These are phyloP conservation scores for Crotalus helleri DNA, from an alignment of 2,113 vertebrate genomes.

Conservation along the genomic window DNA sequence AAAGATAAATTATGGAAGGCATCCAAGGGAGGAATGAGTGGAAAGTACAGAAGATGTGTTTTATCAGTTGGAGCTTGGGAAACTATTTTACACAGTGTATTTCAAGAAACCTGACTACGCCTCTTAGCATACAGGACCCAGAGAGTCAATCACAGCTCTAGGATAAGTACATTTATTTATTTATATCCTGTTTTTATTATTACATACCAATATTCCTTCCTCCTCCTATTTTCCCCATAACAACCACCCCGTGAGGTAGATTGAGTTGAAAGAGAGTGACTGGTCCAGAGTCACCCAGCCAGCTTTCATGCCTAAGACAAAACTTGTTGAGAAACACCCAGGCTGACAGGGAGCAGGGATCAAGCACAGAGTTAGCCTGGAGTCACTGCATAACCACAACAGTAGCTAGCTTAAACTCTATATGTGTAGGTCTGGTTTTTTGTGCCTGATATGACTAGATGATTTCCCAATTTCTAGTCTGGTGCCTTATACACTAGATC, in stretches of 20 bases:
- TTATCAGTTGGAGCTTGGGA: neutral
- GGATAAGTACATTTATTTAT: neutral
- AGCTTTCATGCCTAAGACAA: neutral
- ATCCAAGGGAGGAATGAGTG: constrained; percentile 59
- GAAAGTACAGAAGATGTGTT: neutral
- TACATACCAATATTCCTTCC: neutral
- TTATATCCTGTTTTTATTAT: neutral
- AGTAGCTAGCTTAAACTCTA: neutral
- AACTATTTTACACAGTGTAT: neutral
- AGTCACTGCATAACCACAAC: neutral
- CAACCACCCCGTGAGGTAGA: neutral
- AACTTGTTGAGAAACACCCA: neutral
- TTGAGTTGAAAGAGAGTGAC: neutral
- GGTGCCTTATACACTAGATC: neutral
- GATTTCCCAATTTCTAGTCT: neutral
- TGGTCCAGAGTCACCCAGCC: neutral
- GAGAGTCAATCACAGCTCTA: neutral
- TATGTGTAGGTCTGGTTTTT: neutral
- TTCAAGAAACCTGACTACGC: neutral
- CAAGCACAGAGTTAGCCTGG: neutral
- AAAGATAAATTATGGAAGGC: constrained; percentile 50
- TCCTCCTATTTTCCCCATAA: neutral
- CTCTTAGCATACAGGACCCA: neutral
- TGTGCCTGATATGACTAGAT: neutral
- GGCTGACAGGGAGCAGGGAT: neutral